Base-by-base conservation (phyloP, 2,113 vertebrate species). In the Plestiodon gilberti region DNA sequence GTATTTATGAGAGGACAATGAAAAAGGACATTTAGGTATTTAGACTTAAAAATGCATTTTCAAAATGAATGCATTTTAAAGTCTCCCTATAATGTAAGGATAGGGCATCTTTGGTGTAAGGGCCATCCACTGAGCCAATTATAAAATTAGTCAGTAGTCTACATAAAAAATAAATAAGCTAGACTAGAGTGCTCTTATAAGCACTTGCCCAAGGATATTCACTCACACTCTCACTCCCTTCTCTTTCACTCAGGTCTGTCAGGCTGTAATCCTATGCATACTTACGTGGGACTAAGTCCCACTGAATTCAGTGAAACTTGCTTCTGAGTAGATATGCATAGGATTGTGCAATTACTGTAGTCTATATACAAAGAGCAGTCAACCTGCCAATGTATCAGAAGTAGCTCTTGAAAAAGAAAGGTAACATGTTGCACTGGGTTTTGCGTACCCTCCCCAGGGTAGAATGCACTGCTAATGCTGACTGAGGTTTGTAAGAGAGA, bases 21-120 rank as follows among this genome's bases (percentile, higher is more conserved):
- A 43, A 79, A 91, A 88, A 95, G 87, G 81, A 92, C 76, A 82
- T 77, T 88, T 90, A 77, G 81, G 38, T 88, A 76, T 33, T 89
- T 85, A 90, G 83, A 65, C 55, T 82, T 82, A 52, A 57, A 25
- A 35, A 73, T 62, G 82, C 25, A 30, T n/a, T 76, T 83, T 76
- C 35, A 76, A 76, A 84, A 64, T 5, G 23, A 64, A 77, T 11
- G 13, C 14, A 15, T 74, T 22, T 67, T 17, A 20, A 59, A 22
- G 4, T 25, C 40, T 59, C 69, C 40, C 25, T 82, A 55, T 55
- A 74, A 64, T 64, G 40, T 15, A 55, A 80, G 30, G 30, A 17
- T 35, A 22, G 59, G n/a, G 57, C 74, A 69, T 35, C 38, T 64
- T 35, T 61, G 38, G 30, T 52, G 3, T 35, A 62, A 73, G 20